phyloP scores from a whole-genome alignment of 2,888 invertebrate species.

The Branchipolynoe longqiensis region DNA sequence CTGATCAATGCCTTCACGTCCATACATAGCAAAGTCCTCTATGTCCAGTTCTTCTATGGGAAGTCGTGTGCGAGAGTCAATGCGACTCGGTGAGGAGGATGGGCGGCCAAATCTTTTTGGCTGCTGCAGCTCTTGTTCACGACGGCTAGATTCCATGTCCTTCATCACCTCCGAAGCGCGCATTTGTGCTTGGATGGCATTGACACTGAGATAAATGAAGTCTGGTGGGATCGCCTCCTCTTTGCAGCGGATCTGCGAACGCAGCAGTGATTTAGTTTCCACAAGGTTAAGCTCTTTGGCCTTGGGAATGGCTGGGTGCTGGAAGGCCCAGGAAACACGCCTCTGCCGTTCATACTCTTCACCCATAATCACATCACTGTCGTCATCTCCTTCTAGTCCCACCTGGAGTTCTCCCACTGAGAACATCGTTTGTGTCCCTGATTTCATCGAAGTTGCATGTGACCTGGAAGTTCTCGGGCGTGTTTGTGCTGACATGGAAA shows the following conservation, averaged over 20 bases:
- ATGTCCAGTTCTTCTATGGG: conserved; percentile 72
- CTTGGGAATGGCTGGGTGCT: conserved; percentile 73
- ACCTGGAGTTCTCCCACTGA: conserved; percentile 57
- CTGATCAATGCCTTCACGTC: not conserved
- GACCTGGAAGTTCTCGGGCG: conserved; percentile 57
- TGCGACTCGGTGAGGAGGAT: conserved; percentile 77
- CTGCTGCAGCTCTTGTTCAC: conserved; percentile 58
- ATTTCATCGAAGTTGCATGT: conserved; percentile 40
- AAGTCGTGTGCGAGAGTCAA: conserved; percentile 78
- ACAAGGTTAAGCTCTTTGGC: conserved; percentile 74
- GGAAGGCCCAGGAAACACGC: conserved; percentile 81
- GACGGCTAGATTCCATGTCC: conserved; percentile 72
- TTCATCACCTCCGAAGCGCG: conserved; percentile 71
- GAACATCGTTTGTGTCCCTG: conserved; percentile 32
- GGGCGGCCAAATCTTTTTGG: conserved; percentile 70
- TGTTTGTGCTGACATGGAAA: conserved; percentile 63
- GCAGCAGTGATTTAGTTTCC: conserved; percentile 78
- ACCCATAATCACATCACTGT: conserved; percentile 49
- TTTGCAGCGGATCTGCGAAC: conserved; percentile 79
- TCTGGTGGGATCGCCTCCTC: conserved; percentile 78
- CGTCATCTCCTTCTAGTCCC: conserved; percentile 42
- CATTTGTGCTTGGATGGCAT: conserved; percentile 75
- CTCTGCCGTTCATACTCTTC: conserved; percentile 67
- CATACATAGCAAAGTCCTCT: conserved; percentile 13
- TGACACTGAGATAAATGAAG: conserved; percentile 80